phyloP scores from a whole-genome alignment of 2,888 invertebrate genomes.

The Plagodis pulveraria region DNA sequence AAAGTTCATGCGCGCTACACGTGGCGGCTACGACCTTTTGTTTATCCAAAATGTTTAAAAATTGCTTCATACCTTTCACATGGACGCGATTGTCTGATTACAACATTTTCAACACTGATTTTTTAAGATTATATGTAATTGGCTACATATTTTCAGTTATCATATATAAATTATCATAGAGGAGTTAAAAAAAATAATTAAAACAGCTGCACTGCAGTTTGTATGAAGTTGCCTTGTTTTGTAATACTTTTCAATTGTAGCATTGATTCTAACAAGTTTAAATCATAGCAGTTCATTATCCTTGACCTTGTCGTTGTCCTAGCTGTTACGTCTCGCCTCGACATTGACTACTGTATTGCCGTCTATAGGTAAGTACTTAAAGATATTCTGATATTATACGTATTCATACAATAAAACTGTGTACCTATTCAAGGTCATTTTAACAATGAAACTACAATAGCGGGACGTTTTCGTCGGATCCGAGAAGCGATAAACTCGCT shows the following conservation, averaged over 20 bases:
- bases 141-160: too few species aligned
- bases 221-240: conserved; percentile 1
- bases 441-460: conserved; percentile 61
- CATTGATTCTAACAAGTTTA: conserved; percentile 14
- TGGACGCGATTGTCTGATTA: too few species aligned
- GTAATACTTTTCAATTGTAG: conserved; percentile 5
- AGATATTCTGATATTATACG: conserved; percentile 14
- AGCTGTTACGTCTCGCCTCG: conserved; percentile 41
- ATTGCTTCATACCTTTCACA: too few species aligned
- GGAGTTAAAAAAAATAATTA: too few species aligned
- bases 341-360: conserved; percentile 45
- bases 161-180: too few species aligned
- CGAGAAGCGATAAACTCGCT: conserved; percentile 60
- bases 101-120: too few species aligned
- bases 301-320: conserved; percentile 43
- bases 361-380: conserved; percentile 16
- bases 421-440: conserved; percentile 58
- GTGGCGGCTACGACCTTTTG: too few species aligned
- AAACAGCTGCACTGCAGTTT: not conserved
- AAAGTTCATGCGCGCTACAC: too few species aligned
- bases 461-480: conserved; percentile 48
- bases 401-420: conserved; percentile 37
- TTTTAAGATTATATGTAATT: too few species aligned
- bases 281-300: conserved; percentile 36
- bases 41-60: too few species aligned